Conservation (phyloP, 1,140 invertebrate species). For the Andrena cerasifolii region DNA sequence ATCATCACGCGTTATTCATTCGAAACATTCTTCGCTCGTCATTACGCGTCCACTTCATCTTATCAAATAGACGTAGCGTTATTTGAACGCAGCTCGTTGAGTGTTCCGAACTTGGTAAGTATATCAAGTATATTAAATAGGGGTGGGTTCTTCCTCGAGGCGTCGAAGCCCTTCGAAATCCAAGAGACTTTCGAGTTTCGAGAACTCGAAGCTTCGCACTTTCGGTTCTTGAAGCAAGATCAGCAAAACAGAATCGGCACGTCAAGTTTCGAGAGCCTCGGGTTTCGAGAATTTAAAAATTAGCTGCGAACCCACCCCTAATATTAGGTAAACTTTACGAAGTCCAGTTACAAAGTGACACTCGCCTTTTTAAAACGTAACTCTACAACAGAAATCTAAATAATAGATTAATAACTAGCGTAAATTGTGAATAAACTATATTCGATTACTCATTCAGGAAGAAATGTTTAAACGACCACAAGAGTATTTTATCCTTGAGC, state of each 20-base stretch:
- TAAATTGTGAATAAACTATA: neutral
- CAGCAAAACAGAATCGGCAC: no score
- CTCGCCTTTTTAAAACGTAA: neutral
- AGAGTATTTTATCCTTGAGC: neutral
- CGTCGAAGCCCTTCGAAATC: no score
- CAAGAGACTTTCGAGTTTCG: no score
- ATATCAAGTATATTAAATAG: neutral
- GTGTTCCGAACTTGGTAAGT: neutral
- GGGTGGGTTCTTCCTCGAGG: no score
- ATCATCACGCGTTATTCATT: neutral
- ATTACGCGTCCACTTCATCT: neutral
- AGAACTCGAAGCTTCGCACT: no score
- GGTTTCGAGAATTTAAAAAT: no score
- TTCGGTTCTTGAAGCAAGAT: no score
- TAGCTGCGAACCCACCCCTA: no score
- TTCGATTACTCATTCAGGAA: no score
- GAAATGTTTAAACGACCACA: no score
- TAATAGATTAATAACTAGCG: neutral
- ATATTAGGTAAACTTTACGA: neutral
- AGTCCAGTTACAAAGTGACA: conserved; percentile 8
- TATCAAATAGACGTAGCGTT: neutral
- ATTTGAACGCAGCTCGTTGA: neutral
- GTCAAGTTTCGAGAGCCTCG: no score
- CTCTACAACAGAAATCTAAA: no score
- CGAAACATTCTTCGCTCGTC: neutral